These are phyloP conservation scores for Meloe dianella DNA, from an alignment of 2,888 invertebrate species.

Conservation along the genomic window DNA sequence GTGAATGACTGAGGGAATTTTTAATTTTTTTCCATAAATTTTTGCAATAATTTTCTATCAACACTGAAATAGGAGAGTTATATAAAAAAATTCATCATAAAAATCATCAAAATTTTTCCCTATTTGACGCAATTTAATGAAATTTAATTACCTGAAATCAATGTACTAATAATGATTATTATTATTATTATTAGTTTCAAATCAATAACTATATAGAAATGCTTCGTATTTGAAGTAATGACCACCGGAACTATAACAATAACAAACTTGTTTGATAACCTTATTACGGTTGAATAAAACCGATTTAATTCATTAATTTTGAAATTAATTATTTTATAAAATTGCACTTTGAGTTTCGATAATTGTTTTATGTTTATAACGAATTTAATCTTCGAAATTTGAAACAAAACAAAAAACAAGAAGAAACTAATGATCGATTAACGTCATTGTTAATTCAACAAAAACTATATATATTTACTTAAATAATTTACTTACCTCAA, in stretches of 20 bases:
- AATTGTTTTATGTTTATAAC: constrained; percentile 1
- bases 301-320: background rate
- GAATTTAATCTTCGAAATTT: background rate
- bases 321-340: background rate
- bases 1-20: background rate
- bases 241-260: background rate
- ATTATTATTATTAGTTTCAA: background rate
- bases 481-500: constrained; percentile 10
- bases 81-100: background rate
- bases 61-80: background rate
- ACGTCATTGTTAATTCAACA: background rate
- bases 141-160: background rate
- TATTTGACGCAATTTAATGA: background rate
- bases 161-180: background rate
- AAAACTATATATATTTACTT: background rate
- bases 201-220: too few species aligned
- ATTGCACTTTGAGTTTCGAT: constrained; percentile 6
- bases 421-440: background rate
- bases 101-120: background rate
- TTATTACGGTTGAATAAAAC: background rate
- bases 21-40: background rate
- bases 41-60: background rate
- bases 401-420: background rate
- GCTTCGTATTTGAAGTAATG: background rate
- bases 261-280: background rate